phyloP scores from a whole-genome alignment of 2,888 invertebrate species.

The Eucriotettix oculatus region DNA sequence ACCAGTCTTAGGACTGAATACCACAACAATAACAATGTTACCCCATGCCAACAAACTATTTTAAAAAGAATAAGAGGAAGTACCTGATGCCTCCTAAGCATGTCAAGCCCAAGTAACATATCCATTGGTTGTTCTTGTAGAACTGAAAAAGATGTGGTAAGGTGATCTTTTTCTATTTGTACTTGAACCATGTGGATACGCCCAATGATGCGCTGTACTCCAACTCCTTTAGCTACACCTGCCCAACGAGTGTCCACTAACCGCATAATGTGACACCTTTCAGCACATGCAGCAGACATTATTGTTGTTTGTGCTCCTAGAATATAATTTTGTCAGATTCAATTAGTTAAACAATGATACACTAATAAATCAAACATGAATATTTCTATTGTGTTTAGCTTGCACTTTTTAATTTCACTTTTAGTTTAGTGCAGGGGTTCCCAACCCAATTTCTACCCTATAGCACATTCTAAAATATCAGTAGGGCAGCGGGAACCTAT shows the following conservation, averaged over 20 bases:
- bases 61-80: conserved; percentile 2
- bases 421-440: too few relatives aligned
- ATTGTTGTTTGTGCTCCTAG: conserved; percentile 89
- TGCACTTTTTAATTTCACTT: too few relatives aligned
- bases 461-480: too few relatives aligned
- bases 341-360: not conserved
- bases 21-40: too few relatives aligned
- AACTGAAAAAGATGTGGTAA: conserved; percentile 93
- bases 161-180: conserved; percentile 82
- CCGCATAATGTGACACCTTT: conserved; percentile 82
- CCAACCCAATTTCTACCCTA: too few relatives aligned
- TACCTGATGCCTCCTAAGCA: conserved; percentile 92
- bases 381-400: too few relatives aligned
- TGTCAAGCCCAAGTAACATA: conserved; percentile 92
- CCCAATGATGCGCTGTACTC: conserved; percentile 88
- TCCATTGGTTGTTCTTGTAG: conserved; percentile 96
- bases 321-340: not conserved
- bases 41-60: too few relatives aligned
- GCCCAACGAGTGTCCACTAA: conserved; percentile 85
- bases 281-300: conserved; percentile 92
- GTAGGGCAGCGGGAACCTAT: too few relatives aligned
- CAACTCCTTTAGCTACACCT: conserved; percentile 94
- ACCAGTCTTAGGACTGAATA: too few relatives aligned
- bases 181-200: conserved; percentile 95
- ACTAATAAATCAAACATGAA: not conserved